phyloP scores from a whole-genome alignment of 2,888 invertebrate genomes.

The Stenodema calcarata region DNA sequence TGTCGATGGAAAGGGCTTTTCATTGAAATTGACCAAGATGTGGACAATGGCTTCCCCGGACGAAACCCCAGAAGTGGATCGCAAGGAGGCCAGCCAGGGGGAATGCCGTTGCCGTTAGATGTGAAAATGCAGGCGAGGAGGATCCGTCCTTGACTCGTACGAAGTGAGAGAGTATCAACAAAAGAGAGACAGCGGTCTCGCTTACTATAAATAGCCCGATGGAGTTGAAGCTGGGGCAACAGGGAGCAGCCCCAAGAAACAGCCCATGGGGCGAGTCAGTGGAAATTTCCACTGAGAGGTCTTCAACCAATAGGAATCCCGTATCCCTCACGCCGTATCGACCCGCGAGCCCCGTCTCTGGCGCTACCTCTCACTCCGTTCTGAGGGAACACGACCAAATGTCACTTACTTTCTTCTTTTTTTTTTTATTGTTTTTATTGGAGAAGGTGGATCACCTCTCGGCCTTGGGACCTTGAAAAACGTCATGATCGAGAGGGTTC shows the following conservation, averaged over 20 bases:
- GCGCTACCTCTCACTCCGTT: neutral
- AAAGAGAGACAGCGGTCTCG: neutral
- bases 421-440: neutral
- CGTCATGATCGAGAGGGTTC: neutral
- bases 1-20: neutral
- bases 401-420: no score
- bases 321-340: neutral
- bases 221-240: neutral
- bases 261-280: conserved; percentile 5
- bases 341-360: neutral
- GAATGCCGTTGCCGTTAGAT: neutral
- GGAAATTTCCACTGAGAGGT: conserved; percentile 30
- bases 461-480: neutral
- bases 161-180: conserved; percentile 3
- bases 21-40: neutral
- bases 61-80: neutral
- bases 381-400: neutral
- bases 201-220: neutral
- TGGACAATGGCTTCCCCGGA: neutral
- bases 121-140: neutral
- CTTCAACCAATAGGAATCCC: conserved; percentile 11
- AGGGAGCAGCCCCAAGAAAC: neutral
- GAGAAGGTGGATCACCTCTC: neutral
- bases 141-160: conserved; percentile 13
- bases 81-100: neutral